A percentile compares a stretch with the other conserved stretches of the same genome.
Evolutionary conservation across 2,113 vertebrate genomes (phyloP).

Genomic region (Muntiacus muntjak): DNA sequence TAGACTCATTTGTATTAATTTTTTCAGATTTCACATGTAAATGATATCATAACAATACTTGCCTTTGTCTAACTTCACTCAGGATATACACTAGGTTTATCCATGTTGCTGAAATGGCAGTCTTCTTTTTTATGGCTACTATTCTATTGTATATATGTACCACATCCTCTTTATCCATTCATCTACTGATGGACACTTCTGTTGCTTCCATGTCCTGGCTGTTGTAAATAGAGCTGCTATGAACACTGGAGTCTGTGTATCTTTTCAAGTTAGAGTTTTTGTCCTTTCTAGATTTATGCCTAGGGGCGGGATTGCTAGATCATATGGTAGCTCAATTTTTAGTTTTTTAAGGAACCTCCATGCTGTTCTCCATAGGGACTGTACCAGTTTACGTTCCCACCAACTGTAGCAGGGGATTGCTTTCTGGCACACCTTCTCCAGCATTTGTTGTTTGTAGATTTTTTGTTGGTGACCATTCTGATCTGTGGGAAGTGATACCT

Average conservation of each 20-base stretch:
- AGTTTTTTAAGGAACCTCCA: not conserved
- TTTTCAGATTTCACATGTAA: not conserved
- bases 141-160: not conserved
- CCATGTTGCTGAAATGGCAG: not conserved
- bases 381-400: not conserved
- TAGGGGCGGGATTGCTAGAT: not conserved
- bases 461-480: not conserved
- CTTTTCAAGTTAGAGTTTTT: not conserved
- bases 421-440: not conserved
- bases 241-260: not conserved
- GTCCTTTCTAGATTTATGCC: not conserved
- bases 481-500: not conserved
- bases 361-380: not conserved
- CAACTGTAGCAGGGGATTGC: not conserved
- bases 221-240: not conserved
- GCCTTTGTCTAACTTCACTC: not conserved
- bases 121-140: not conserved
- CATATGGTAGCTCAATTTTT: not conserved
- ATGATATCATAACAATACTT: not conserved
- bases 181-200: not conserved
- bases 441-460: not conserved
- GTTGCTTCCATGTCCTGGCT: not conserved
- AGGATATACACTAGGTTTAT: not conserved
- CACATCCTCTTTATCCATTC: not conserved
- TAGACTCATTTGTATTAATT: not conserved